Base-by-base conservation (phyloP, 2,888 invertebrate genomes). In the Phalera bucephala region DNA sequence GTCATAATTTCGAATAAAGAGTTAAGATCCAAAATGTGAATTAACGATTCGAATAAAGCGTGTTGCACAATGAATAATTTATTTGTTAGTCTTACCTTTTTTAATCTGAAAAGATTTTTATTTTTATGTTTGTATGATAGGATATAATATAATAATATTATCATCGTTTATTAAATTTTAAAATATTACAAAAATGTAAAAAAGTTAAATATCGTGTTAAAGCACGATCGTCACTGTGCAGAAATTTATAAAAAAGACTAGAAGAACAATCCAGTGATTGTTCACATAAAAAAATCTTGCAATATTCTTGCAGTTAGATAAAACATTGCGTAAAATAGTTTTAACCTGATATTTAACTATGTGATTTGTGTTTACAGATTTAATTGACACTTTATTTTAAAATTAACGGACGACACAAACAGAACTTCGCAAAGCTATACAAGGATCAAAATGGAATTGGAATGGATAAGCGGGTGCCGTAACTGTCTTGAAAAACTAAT, bases 401-500 rank as follows among this genome's bases (percentile, higher is more conserved):
- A 42, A 47, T 32, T 45, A 53, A 31, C 42, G 59, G 64, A 67
- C 66, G 49, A 60, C 62, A 67, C 71, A 64, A 64, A 60, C 44
- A 50, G 52, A 55, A 37, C n/a, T n/a, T n/a, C 41, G 44, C 31
- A 44, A 41, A 40, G 33, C 28, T 47, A 45, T 45, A 36, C 38
- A 32, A 35, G 33, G 29, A 44, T 39, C 42, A 50, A 52, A 53
- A 29, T 43, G 42, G 36, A 23, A 61, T 42, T 82, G 83, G 84
- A 84, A 84, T 84, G 83, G 61, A 74, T 72, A 39, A 58, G 54
- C 49, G 59, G 64, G 64, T 61, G 62, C 67, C 67, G 40, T 72
- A 76, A 77, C 72, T 73, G 74, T 68, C 69, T 64, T 60, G 56
- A 58, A 56, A 58, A 56, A 51, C 52, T 58, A 57, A 55, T 44